A percentile compares a stretch with the other conserved stretches of the same genome.
These are phyloP conservation scores for Leptinotarsa tumamoca DNA, from an alignment of 2,888 invertebrate species.

Conservation along the genomic window DNA sequence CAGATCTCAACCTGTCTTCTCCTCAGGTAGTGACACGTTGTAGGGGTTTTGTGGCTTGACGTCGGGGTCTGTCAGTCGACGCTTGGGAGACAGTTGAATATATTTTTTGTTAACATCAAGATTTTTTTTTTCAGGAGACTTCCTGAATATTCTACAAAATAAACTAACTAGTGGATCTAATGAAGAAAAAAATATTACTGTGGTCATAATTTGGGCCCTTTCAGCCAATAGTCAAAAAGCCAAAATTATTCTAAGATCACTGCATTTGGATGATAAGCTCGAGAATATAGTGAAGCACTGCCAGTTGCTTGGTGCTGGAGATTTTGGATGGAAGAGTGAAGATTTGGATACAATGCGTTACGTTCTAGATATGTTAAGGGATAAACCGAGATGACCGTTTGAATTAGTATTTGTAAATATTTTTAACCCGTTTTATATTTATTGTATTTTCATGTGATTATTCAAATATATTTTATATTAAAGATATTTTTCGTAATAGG, in stretches of 20 bases:
- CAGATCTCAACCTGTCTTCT: no score
- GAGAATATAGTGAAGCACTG: constrained; percentile 67
- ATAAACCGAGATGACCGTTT: constrained; percentile 40
- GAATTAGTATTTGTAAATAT: constrained; percentile 5
- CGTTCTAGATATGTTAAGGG: constrained; percentile 59
- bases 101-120: not conserved
- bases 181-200: constrained; percentile 66
- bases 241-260: constrained; percentile 69
- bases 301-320: constrained; percentile 59
- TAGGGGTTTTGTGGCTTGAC: no score
- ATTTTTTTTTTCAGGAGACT: constrained; percentile 65
- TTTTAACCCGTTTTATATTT: constrained; percentile 29
- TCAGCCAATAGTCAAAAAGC: constrained; percentile 79
- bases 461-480: constrained; percentile 27
- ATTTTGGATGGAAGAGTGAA: constrained; percentile 54
- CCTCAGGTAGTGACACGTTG: no score
- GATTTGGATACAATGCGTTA: constrained; percentile 59
- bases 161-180: constrained; percentile 65
- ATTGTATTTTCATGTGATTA: constrained; percentile 28
- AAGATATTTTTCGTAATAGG: constrained; percentile 4
- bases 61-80: no score
- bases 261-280: constrained; percentile 67
- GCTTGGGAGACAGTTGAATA: not conserved
- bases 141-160: constrained; percentile 66
- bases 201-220: constrained; percentile 75